Conservation (phyloP, 2,797 vertebrate genomes). For the Anguilla marmorata region DNA sequence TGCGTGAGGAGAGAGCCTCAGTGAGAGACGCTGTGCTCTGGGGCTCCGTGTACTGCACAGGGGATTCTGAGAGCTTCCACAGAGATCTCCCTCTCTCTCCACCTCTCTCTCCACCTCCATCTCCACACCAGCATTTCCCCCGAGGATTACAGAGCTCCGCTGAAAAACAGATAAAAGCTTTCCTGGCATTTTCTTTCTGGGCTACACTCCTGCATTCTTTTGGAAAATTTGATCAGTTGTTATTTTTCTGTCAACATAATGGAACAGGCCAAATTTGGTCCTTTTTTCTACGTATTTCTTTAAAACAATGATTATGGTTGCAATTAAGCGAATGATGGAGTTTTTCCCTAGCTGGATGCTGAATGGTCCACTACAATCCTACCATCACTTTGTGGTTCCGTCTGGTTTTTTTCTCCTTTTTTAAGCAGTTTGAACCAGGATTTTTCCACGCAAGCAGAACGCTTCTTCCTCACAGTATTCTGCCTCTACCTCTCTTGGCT, state of each 20-base stretch:
- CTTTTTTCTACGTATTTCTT: background rate
- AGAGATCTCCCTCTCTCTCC: constrained; percentile 43
- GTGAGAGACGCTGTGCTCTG: constrained; percentile 47
- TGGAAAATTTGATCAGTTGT: background rate
- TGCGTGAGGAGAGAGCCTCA: constrained; percentile 58
- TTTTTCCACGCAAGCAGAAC: background rate
- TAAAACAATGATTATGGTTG: background rate
- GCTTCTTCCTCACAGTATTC: background rate
- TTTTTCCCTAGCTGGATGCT: background rate
- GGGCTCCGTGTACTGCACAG: constrained; percentile 31
- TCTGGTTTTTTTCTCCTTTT: background rate
- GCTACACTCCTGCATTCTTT: constrained; percentile 5
- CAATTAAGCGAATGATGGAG: background rate
- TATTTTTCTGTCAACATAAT: background rate
- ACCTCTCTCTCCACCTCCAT: background rate
- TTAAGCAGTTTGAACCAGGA: background rate
- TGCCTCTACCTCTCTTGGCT: constrained; percentile 6
- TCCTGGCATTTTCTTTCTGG: background rate
- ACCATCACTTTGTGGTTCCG: background rate
- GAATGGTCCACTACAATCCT: background rate
- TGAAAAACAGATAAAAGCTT: constrained; percentile 1
- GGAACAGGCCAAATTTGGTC: background rate
- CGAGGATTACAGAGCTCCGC: constrained; percentile 19
- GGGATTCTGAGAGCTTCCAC: constrained; percentile 32
- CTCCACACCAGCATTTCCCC: constrained; percentile 10